Conservation (phyloP, 2,888 invertebrate species). For the Cerastis leucographa region DNA sequence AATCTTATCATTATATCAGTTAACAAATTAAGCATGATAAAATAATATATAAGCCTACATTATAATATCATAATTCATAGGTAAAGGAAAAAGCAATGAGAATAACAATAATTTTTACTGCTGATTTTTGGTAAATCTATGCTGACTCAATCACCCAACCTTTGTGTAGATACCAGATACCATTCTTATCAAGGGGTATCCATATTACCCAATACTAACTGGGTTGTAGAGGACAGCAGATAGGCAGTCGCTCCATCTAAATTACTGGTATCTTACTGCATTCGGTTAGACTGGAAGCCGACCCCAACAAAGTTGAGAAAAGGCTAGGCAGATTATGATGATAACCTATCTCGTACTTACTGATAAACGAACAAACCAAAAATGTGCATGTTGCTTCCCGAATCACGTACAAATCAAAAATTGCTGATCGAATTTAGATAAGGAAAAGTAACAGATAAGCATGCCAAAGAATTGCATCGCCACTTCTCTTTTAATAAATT, state of each 20-base stretch:
- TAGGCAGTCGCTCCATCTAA: too few species aligned
- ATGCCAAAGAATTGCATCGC: neutral
- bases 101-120: neutral
- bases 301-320: too few species aligned
- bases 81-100: neutral
- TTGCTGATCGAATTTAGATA: slow-evolving; percentile 6
- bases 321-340: too few species aligned
- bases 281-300: too few species aligned
- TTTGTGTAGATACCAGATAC: neutral
- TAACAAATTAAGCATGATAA: slow-evolving; percentile 23
- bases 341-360: neutral
- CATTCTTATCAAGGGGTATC: too few species aligned
- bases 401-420: slow-evolving; percentile 4
- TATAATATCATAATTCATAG: slow-evolving; percentile 3
- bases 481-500: neutral
- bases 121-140: neutral
- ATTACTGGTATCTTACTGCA: too few species aligned
- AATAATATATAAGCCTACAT: neutral
- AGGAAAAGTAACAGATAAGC: neutral
- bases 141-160: neutral
- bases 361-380: neutral
- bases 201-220: too few species aligned
- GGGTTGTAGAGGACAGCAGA: too few species aligned
- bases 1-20: slow-evolving; percentile 50
- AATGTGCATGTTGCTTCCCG: neutral